These are phyloP conservation scores for Drosophila auraria DNA, from an alignment of 1,140 invertebrate genomes.

Conservation along the genomic window DNA sequence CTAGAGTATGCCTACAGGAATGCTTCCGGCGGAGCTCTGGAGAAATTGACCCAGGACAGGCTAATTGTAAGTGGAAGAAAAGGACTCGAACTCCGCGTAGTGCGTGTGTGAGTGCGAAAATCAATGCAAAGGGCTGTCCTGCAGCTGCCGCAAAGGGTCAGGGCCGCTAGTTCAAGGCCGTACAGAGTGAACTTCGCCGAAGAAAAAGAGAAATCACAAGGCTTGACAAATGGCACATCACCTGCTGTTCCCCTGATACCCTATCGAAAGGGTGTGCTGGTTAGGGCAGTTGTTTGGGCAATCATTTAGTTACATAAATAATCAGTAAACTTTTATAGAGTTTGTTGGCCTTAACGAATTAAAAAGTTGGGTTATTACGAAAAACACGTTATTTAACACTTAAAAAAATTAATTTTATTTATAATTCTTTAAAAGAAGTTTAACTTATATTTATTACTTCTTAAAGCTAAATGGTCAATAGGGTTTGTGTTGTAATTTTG, in stretches of 20 bases:
- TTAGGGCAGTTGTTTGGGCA: too few species aligned
- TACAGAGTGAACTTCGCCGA: conserved; percentile 24
- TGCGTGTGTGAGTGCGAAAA: conserved; percentile 49
- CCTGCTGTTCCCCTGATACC: conserved; percentile 21
- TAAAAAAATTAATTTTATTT: too few species aligned
- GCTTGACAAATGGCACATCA: conserved; percentile 20
- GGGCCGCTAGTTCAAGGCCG: conserved; percentile 56
- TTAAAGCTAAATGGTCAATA: too few species aligned
- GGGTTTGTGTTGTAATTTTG: not conserved
- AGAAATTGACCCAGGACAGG: conserved; percentile 68
- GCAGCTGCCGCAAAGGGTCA: conserved; percentile 60
- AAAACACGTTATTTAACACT: too few species aligned
- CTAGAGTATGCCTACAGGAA: conserved; percentile 65
- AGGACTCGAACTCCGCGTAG: not conserved
- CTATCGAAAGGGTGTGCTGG: not conserved
- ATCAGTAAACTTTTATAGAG: not conserved
- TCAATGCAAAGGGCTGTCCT: conserved; percentile 53
- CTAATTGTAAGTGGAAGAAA: conserved; percentile 59
- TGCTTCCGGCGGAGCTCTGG: conserved; percentile 70
- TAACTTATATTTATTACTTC: too few species aligned
- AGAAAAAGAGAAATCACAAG: conserved; percentile 8
- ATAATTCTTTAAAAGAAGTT: too few species aligned
- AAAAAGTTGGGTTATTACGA: not conserved
- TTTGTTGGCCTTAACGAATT: not conserved
- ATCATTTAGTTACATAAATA: conserved; percentile 3